phyloP scores from a whole-genome alignment of 2,113 vertebrate species.

The Aptenodytes patagonicus region DNA sequence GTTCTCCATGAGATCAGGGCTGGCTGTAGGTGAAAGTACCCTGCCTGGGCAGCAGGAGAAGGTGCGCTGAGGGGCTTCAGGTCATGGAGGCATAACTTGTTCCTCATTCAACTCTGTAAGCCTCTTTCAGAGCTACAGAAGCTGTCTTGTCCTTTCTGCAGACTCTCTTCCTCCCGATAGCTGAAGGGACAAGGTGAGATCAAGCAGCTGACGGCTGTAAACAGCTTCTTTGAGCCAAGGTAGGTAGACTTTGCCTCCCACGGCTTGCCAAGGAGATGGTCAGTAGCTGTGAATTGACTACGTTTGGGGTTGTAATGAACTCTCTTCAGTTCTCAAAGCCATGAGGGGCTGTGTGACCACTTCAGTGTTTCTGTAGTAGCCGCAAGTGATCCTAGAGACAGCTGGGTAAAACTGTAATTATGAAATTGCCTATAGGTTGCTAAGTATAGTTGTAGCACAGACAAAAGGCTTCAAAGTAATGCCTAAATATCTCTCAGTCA shows the following conservation, averaged over 20 bases:
- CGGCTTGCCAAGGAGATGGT: neutral
- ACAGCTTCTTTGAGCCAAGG: neutral
- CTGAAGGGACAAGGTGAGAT: neutral
- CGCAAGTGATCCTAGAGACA: neutral
- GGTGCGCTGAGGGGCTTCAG: neutral
- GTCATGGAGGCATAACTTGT: neutral
- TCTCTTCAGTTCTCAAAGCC: neutral
- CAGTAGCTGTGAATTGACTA: neutral
- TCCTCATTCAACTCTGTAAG: neutral
- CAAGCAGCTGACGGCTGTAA: neutral
- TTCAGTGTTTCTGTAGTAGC: neutral
- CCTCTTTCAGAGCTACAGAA: neutral
- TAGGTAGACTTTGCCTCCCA: neutral
- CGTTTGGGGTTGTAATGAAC: neutral
- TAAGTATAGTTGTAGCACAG: neutral
- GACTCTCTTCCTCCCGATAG: neutral
- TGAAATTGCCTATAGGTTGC: neutral
- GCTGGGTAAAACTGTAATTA: neutral
- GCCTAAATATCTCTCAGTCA: neutral
- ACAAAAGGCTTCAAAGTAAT: neutral
- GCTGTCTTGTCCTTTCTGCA: neutral
- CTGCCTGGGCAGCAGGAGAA: neutral
- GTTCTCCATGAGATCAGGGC: neutral
- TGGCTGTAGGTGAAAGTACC: neutral
- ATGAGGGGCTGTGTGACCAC: rapidly evolving